Percentiles rank a stretch among this genome's conserved stretches.
Conservation (phyloP, 2,888 invertebrate species). For the Ophion obscuratus region DNA sequence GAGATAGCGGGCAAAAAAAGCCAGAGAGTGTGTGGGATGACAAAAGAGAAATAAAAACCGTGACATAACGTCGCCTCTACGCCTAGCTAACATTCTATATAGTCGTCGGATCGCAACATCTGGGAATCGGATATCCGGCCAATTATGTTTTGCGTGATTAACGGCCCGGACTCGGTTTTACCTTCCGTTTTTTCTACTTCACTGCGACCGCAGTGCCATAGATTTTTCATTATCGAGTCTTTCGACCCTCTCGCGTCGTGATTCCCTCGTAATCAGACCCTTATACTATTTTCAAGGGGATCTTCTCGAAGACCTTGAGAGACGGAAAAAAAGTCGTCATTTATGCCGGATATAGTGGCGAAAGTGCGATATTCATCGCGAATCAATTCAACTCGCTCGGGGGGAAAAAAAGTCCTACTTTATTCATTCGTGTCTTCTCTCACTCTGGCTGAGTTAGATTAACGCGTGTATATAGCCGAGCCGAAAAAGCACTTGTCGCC, state of each 20-base stretch:
- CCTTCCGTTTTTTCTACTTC: constrained; percentile 6
- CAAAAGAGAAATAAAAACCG: constrained; percentile 24
- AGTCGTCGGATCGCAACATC: constrained; percentile 4
- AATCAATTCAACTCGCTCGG: constrained; percentile 44
- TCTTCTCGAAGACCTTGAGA: background rate
- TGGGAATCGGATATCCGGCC: constrained; percentile 35
- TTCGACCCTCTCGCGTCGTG: constrained; percentile 9
- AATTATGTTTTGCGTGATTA: constrained; percentile 62
- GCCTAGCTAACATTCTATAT: background rate
- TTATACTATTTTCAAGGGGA: background rate
- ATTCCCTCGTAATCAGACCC: constrained; percentile 15
- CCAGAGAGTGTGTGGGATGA: background rate
- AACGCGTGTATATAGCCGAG: constrained; percentile 5
- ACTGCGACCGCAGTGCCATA: constrained; percentile 6
- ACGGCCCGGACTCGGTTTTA: constrained; percentile 38
- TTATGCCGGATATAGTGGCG: constrained; percentile 40
- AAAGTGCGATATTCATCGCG: constrained; percentile 56
- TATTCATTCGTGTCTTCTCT: constrained; percentile 50
- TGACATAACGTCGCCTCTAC: constrained; percentile 12
- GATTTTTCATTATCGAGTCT: constrained; percentile 43
- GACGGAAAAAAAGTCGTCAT: constrained; percentile 30
- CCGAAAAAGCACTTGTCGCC: constrained; percentile 19
- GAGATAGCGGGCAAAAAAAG: background rate
- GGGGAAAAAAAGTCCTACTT: constrained; percentile 31
- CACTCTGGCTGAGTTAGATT: constrained; percentile 13